Evolutionary conservation across 2,113 vertebrate genomes (phyloP).

Genomic region (Mormoops blainvillei): DNA sequence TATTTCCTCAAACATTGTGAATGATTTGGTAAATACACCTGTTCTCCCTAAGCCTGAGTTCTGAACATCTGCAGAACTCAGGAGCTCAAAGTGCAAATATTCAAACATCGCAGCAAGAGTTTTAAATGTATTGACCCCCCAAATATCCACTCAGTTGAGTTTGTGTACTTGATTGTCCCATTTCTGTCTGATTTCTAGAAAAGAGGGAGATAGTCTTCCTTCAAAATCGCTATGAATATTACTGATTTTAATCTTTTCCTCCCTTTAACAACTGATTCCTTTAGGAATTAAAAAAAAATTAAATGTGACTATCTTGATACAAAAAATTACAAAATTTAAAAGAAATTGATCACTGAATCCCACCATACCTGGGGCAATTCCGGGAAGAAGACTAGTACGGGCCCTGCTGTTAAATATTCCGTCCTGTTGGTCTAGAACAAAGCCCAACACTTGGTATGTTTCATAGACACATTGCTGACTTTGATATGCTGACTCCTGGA

Average conservation of each 20-base stretch:
- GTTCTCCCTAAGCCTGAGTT: neutral
- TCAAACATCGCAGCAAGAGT: neutral
- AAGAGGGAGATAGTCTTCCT: neutral
- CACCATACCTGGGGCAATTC: neutral
- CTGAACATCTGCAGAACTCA: neutral
- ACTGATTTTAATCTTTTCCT: neutral
- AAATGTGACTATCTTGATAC: neutral
- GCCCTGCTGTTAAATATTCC: neutral
- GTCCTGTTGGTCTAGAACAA: neutral
- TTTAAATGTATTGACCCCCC: neutral
- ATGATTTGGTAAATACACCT: neutral
- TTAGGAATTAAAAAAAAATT: neutral
- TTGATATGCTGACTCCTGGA: neutral
- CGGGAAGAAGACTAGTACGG: neutral
- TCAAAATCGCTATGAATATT: neutral
- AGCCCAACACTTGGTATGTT: neutral
- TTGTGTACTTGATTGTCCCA: neutral
- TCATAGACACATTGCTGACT: neutral
- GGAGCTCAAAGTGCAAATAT: neutral
- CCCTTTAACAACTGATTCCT: neutral
- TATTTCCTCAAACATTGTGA: conserved; percentile 37
- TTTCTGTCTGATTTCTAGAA: neutral
- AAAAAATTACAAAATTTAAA: neutral
- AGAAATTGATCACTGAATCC: neutral
- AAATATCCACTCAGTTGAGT: neutral